phyloP scores from a whole-genome alignment of 2,888 invertebrate genomes.

The Resseliella maxima region DNA sequence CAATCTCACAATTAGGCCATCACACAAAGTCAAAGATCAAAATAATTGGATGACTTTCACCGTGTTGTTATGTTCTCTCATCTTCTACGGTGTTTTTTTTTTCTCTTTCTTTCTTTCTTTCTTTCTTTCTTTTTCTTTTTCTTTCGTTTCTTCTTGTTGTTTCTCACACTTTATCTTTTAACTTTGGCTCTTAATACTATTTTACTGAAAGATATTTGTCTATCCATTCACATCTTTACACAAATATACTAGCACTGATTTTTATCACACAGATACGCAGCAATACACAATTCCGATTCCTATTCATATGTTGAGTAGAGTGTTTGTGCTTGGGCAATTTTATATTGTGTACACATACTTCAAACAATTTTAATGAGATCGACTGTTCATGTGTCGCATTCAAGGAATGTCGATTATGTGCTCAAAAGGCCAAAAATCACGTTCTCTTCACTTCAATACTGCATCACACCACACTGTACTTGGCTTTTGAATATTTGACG shows the following conservation, averaged over 20 bases:
- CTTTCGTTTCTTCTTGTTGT: no score
- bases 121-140: neutral
- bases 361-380: slow-evolving; percentile 53
- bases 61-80: no score
- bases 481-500: slow-evolving; percentile 51
- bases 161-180: no score
- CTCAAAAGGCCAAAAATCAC: slow-evolving; percentile 54
- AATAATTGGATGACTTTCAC: slow-evolving; percentile 39
- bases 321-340: neutral
- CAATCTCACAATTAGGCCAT: slow-evolving; percentile 48
- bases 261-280: no score
- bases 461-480: neutral
- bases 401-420: slow-evolving; percentile 53
- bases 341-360: slow-evolving; percentile 35
- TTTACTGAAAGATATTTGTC: neutral
- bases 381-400: slow-evolving; percentile 43
- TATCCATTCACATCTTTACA: no score
- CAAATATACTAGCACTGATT: no score
- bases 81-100: no score
- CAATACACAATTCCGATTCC: no score
- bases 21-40: slow-evolving; percentile 26
- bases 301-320: neutral
- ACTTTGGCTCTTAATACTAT: no score
- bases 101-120: neutral
- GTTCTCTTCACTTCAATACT: slow-evolving; percentile 32